These are phyloP conservation scores for Nesogale talazaci DNA, from an alignment of 2,113 vertebrate species.

Conservation along the genomic window DNA sequence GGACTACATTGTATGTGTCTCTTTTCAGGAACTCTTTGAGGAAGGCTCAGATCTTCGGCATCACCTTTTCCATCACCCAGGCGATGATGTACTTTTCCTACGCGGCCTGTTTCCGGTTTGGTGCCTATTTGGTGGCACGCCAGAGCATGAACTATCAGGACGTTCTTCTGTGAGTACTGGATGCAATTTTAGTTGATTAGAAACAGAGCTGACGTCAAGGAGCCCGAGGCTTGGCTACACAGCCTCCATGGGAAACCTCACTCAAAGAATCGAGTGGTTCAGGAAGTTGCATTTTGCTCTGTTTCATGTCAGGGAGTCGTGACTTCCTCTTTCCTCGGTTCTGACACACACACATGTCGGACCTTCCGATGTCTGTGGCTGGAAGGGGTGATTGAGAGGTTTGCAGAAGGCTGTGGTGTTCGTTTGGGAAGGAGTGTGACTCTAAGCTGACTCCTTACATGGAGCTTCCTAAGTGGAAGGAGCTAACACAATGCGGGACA, in stretches of 20 bases:
- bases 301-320: background rate
- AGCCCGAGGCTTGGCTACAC: background rate
- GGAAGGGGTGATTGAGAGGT: fast-evolving
- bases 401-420: background rate
- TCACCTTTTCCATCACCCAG: slow-evolving; percentile 93
- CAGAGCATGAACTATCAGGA: slow-evolving; percentile 81
- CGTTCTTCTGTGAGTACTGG: slow-evolving; percentile 94
- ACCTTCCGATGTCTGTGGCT: background rate
- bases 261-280: background rate
- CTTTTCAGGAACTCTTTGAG: slow-evolving; percentile 92
- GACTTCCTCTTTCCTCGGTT: background rate
- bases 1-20: slow-evolving; percentile 48
- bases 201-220: background rate
- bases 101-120: slow-evolving; percentile 95
- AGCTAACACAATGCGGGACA: background rate
- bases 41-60: slow-evolving; percentile 94
- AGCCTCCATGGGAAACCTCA: background rate
- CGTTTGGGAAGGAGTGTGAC: background rate
- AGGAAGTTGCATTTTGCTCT: background rate
- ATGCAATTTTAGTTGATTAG: background rate
- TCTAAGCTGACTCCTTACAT: background rate
- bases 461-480: background rate
- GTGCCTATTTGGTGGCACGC: slow-evolving; percentile 91
- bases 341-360: slow-evolving; percentile 7
- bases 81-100: slow-evolving; percentile 96